phyloP scores from a whole-genome alignment of 1,140 invertebrate species.

The Elymnias hypermnestra region DNA sequence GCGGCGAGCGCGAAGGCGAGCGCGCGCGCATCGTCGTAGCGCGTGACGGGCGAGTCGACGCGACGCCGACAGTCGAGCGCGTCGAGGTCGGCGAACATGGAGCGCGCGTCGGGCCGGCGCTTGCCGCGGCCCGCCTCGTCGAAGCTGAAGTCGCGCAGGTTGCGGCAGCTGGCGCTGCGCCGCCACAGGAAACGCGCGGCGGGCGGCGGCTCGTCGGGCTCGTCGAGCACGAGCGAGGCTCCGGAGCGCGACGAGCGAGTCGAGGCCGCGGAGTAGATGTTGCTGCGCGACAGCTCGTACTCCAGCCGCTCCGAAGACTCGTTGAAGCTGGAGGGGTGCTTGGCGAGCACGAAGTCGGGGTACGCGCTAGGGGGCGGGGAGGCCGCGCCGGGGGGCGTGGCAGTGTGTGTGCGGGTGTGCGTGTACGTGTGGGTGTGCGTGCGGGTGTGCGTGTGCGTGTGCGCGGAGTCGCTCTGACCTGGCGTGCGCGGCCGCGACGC shows the following conservation, averaged over 20 bases:
- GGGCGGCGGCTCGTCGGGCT: slow-evolving; percentile 23
- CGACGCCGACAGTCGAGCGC: slow-evolving; percentile 36
- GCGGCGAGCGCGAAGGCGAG: slow-evolving; percentile 47
- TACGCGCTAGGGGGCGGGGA: slow-evolving; percentile 48
- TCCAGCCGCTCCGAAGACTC: slow-evolving; percentile 74
- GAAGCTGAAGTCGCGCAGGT: slow-evolving; percentile 84
- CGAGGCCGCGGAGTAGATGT: slow-evolving; percentile 74
- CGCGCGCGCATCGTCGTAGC: slow-evolving; percentile 83
- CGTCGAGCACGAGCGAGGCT: slow-evolving; percentile 45
- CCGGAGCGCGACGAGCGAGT: slow-evolving; percentile 53
- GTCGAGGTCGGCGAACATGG: slow-evolving; percentile 43
- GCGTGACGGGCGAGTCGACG: slow-evolving; percentile 84
- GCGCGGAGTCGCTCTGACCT: slow-evolving; percentile 50
- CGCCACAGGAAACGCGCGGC: slow-evolving; percentile 46
- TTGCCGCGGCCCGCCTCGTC: slow-evolving; percentile 81
- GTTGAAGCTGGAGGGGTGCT: slow-evolving; percentile 56
- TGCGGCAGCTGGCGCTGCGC: slow-evolving; percentile 87
- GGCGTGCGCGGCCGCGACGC: slow-evolving; percentile 34
- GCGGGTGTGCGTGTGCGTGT: slow-evolving; percentile 7
- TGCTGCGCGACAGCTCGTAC: slow-evolving; percentile 69
- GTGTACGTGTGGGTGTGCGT: slow-evolving; percentile 37
- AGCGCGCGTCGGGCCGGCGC: slow-evolving; percentile 57
- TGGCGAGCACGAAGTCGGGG: slow-evolving; percentile 57
- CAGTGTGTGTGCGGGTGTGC: slow-evolving; percentile 60
- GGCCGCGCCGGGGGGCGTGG: slow-evolving; percentile 46